These are phyloP conservation scores for Cynopterus sphinx DNA, from an alignment of 2,797 vertebrate species.

Conservation along the genomic window DNA sequence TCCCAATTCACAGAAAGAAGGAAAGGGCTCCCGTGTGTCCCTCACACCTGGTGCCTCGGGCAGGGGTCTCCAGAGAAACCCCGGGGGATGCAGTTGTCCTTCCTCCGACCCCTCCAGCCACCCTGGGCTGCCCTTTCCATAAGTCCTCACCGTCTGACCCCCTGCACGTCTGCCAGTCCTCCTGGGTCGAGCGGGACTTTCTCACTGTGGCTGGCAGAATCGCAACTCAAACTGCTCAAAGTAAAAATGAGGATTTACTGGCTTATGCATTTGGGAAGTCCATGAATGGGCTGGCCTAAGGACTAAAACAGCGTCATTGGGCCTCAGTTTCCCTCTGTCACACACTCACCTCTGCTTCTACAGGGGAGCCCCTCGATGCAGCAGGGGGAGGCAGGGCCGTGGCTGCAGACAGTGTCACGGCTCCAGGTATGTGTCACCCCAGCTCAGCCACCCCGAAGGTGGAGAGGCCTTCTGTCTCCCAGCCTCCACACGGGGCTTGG, in stretches of 20 bases:
- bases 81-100: accelerated
- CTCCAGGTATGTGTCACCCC: background rate
- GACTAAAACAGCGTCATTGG: background rate
- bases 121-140: too few relatives aligned
- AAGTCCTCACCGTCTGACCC: accelerated
- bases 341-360: background rate
- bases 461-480: background rate
- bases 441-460: too few relatives aligned
- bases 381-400: accelerated
- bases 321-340: background rate
- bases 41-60: background rate
- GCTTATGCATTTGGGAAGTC: background rate
- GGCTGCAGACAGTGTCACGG: background rate
- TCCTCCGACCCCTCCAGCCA: accelerated
- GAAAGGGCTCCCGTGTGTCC: background rate
- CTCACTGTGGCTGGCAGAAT: background rate
- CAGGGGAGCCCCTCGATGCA: accelerated
- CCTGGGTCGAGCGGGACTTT: background rate
- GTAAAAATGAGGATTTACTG: background rate
- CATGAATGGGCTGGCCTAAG: background rate
- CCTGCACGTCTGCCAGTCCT: accelerated
- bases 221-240: background rate
- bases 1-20: background rate
- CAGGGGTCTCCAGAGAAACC: background rate
- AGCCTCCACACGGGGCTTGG: accelerated